Evolutionary conservation across 2,113 vertebrate species (phyloP), one percentile per base, ranked within the genome.

Genomic region (Pollachius pollachius): DNA sequence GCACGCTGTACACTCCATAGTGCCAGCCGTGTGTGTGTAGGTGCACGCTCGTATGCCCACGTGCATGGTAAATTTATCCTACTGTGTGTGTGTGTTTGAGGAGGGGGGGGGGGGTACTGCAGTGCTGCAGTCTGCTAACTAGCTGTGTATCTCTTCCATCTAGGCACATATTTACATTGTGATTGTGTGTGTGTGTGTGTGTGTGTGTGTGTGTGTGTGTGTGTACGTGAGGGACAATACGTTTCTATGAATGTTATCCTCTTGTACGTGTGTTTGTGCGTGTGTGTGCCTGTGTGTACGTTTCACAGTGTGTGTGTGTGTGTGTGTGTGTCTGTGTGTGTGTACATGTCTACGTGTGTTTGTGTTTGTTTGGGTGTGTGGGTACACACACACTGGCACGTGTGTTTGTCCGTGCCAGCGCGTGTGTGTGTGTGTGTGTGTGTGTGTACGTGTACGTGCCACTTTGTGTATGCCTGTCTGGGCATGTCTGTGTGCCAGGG

Each of bases 401-500:
- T 2, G 54, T 56, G 54, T 56, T 4, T 56, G 13, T 68, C n/a
- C 34, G 56, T 41, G 7, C 34, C 37, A 41, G 37, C 37, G 4
- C 52, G n/a, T 65, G 17, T 65, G 34, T 21, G 34, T 54, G 21
- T 70, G 54, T 59, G 4, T 65, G n/a, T 65, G 34, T 65, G 34
- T 52, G 34, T 54, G 21, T 70, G 54, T 59, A 9, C 41, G 23
- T 64, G 17, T 64, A 30, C n/a, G 5, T 15, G 7, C 5, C 2
- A 41, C 17, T 52, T 13, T 52, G 19, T 52, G 18, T 16, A 48
- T 41, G 30, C 18, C 52, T 64, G 25, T 52, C 18, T 70, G 63
- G 21, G 8, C 21, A 5, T 65, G 71, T 64, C 58, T 74, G 30
- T 77, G 12, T 75, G 18, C 63, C 70, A 63, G 64, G 48, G 30